These are phyloP conservation scores for Anastrepha ludens DNA, from an alignment of 1,140 invertebrate species.

Conservation along the genomic window DNA sequence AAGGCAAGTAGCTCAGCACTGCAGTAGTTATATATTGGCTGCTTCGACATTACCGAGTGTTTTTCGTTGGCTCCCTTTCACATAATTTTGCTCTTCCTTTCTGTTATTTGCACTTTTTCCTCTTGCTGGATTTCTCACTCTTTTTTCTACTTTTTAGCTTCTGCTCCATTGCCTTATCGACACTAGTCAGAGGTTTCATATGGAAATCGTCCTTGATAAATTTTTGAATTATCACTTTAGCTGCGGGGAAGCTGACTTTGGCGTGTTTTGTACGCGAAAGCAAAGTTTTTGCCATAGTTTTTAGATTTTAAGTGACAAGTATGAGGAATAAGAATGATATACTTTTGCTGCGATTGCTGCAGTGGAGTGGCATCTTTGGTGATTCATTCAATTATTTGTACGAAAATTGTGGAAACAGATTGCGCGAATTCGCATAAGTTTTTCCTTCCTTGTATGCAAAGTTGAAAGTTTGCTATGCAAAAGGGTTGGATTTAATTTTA, in stretches of 20 bases:
- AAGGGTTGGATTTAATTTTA: not conserved
- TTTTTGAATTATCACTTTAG: slow-evolving; percentile 38
- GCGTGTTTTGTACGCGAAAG: not conserved
- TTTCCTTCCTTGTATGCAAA: not conserved
- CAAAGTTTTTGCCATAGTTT: not conserved
- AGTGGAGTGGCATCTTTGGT: slow-evolving; percentile 27
- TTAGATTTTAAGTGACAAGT: not conserved
- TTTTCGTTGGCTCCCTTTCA: not conserved
- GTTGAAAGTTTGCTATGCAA: not conserved
- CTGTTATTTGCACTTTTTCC: not conserved
- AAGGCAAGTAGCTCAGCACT: not conserved
- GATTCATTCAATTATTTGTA: slow-evolving; percentile 43
- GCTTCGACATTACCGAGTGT: not conserved
- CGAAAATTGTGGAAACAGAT: slow-evolving; percentile 1
- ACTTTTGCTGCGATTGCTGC: slow-evolving; percentile 31
- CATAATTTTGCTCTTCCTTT: not conserved
- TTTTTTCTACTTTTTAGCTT: not conserved
- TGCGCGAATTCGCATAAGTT: slow-evolving; percentile 29
- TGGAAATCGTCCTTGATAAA: slow-evolving; percentile 43
- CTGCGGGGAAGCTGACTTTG: not conserved
- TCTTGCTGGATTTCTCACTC: not conserved
- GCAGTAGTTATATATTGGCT: not conserved
- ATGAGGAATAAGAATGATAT: slow-evolving; percentile 7
- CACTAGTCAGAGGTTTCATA: slow-evolving; percentile 8
- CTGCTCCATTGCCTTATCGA: slow-evolving; percentile 40